Conservation (phyloP, 2,113 vertebrate species). For the Columba livia region DNA sequence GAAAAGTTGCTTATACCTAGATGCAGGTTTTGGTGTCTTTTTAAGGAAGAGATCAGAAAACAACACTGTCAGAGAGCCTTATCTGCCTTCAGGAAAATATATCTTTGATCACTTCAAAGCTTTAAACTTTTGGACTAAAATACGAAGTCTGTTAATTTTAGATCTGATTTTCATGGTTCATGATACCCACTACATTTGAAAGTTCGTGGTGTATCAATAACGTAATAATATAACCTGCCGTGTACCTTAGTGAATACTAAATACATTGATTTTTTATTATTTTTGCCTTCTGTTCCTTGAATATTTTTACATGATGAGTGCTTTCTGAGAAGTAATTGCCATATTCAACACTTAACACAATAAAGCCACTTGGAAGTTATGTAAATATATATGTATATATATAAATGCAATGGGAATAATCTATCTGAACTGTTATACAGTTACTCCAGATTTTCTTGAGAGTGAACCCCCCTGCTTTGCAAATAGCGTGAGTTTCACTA, state of each 20-base stretch:
- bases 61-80: not conserved
- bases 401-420: not conserved
- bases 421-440: not conserved
- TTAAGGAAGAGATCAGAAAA: not conserved
- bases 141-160: not conserved
- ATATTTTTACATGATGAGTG: not conserved
- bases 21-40: not conserved
- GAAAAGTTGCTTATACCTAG: not conserved
- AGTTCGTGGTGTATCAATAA: not conserved
- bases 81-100: not conserved
- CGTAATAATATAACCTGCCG: fast-evolving
- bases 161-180: not conserved
- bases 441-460: not conserved
- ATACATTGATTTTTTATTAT: not conserved
- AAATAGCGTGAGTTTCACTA: not conserved
- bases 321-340: not conserved
- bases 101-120: not conserved
- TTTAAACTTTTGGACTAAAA: not conserved
- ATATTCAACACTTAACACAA: not conserved
- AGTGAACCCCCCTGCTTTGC: not conserved
- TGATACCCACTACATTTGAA: not conserved
- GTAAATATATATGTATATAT: not conserved
- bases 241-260: not conserved
- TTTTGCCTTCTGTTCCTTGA: not conserved
- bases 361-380: not conserved